Evolutionary conservation across 1,140 invertebrate genomes (phyloP), one percentile per base, ranked within the genome.

Genomic region (Nasonia longicornis): DNA sequence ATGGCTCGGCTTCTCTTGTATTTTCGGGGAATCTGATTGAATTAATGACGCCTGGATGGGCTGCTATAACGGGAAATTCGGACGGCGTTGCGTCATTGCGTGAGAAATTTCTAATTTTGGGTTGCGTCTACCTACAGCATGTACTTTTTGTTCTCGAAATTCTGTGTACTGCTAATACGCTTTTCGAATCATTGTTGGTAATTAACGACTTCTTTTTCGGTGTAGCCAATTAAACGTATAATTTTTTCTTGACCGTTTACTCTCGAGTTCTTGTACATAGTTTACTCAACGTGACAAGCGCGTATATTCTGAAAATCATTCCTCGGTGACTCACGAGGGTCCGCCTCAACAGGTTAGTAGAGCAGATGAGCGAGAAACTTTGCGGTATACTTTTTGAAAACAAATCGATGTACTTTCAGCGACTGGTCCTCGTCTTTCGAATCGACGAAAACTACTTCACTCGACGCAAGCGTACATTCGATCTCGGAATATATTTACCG

Each of bases 21-120:
- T 45, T 79, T 79, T 71, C 45, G 11, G 7, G 22, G 67, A 71
- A 79, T 79, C 20, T 10, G 66, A 69, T 79, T 71, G 66, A 71
- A 79, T 79, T 71, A 79, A 77, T 42, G 26, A 22, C 64, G 64
- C 64, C 26, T 67, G 26, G 11, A 12, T 67, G 64, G n/a, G 14
- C 29, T 14, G 22, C 64, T 58, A 26, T 26, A 52, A 52, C 38
- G 12, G 12, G 10, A 63, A 63, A 63, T 8, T 58, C 12, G n/a
- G 16, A 63, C 6, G 16, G 6, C 16, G 31, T 26, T 58, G 26
- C 72, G 29, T 67, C 45, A 20, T 29, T 8, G 73, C 45, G 16
- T 35, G 73, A 38, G 42, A 67, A 67, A 10, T 67, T 67, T 67
- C 29, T 67, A 29, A 12, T 29, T 16, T 67, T 16, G 2, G 22